Conservation (phyloP, 37 sponge, comb jelly and placozoan species). For the Crambe crambe region DNA sequence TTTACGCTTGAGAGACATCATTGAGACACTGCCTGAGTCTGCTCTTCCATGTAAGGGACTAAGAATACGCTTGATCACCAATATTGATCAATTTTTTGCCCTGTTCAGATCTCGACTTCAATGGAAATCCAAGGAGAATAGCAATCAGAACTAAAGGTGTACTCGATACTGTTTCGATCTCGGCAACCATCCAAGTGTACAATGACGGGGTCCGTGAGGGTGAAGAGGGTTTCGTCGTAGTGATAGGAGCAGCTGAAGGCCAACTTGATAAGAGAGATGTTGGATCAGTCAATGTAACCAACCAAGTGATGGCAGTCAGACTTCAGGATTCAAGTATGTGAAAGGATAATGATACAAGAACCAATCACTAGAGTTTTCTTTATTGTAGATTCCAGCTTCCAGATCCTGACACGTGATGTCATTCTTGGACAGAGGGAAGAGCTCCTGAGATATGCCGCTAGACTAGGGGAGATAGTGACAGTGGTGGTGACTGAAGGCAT, state of each 20-base stretch:
- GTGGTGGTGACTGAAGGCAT: too few relatives aligned
- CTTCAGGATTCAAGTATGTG: too few relatives aligned
- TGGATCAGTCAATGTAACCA: background rate
- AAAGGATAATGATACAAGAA: too few relatives aligned
- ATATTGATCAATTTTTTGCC: background rate
- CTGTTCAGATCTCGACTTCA: background rate
- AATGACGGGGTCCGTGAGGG: background rate
- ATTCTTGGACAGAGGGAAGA: background rate
- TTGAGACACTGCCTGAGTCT: background rate
- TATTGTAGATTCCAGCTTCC: background rate
- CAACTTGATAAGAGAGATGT: slow-evolving; percentile 2
- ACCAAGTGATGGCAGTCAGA: background rate
- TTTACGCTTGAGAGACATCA: background rate
- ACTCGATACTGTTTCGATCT: background rate
- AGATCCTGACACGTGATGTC: background rate
- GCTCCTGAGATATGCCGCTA: background rate
- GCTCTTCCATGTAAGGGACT: background rate
- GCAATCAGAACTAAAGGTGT: background rate
- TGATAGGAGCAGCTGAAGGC: background rate
- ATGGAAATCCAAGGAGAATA: background rate
- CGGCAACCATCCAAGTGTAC: background rate
- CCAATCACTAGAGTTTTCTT: too few relatives aligned
- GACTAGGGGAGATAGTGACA: background rate
- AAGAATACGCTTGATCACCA: too few relatives aligned
- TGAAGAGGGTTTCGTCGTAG: background rate